Base-by-base conservation (phyloP, 2,888 invertebrate genomes). In the Amaurobius ferox region DNA sequence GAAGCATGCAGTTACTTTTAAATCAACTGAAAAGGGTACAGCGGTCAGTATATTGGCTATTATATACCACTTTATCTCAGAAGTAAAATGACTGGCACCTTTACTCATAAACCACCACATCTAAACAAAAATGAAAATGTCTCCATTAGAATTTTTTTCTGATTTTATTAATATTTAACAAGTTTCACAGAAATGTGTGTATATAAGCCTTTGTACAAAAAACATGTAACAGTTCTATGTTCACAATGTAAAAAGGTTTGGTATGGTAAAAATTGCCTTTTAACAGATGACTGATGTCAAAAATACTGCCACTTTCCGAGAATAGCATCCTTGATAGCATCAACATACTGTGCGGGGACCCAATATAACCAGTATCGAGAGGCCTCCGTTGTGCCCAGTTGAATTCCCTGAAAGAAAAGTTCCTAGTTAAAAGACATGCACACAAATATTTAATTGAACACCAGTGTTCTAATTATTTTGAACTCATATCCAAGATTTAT, bases 341-440 rank as follows among this genome's bases (percentile, higher is more conserved):
- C 95, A 76, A 96, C 94, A 91, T 96, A 97, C 91, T 96, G 96
- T 70, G 96, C 96, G 11, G 97, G 97, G 66, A 97, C 96, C 97
- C 97, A 97, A 92, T 97, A 97, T 87, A 97, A 94, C 96, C 96
- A 97, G 92, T 96, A 96, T 89, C 96, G 93, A 35, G 97, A 97
- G 3, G 96, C 96, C 92, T 97, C 97, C 71, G 97, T 97, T 9
- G 97, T 95, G 19, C 97, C 97, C 89, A 97, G 92, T 92, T 97
- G 97, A 87, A 97, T 93, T 79, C 95, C 97, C 96, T 96, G 92
- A 13, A 91, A 90, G 35, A 29, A 64, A 26, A 70, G 19, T 73
- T 5, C 9, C 5, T 35, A n/a, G n/a, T n/a, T n/a, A n/a, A n/a
- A n/a, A n/a, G n/a, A n/a, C n/a, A n/a, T n/a, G n/a, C n/a, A n/a